Conservation (phyloP, 2,797 vertebrate species). For the Poecile montanus region DNA sequence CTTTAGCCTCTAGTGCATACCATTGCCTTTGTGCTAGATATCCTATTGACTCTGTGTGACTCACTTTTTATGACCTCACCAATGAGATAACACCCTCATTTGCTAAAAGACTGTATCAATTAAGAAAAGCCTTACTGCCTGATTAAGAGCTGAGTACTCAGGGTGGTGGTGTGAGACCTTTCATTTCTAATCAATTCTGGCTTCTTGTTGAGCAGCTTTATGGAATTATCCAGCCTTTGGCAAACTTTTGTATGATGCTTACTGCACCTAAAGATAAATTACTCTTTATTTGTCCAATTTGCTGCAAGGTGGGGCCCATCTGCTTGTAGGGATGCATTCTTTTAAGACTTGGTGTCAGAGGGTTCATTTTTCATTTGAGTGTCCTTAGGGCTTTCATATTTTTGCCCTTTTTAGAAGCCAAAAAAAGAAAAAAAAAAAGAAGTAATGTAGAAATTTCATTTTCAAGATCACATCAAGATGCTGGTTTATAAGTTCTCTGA, state of each 20-base stretch:
- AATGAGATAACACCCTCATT: constrained; percentile 47
- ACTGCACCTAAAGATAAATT: constrained; percentile 54
- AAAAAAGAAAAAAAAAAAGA: neutral
- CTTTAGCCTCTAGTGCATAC: neutral
- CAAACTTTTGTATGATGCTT: constrained; percentile 48
- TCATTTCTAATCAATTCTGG: constrained; percentile 55
- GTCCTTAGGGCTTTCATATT: neutral
- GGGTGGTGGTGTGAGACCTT: constrained; percentile 54
- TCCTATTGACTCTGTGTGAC: constrained; percentile 58
- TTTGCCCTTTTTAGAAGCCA: neutral
- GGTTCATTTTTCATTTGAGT: neutral
- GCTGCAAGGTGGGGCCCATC: constrained; percentile 27
- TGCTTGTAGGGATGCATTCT: neutral
- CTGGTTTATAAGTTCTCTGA: neutral
- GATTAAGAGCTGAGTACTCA: constrained; percentile 62
- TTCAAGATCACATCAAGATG: neutral
- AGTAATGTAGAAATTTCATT: neutral
- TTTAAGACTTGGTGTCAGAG: neutral
- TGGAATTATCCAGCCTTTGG: constrained; percentile 59
- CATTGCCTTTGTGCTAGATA: neutral
- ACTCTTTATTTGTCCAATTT: constrained; percentile 40
- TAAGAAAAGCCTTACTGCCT: constrained; percentile 47
- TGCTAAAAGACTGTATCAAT: neutral
- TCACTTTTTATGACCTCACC: constrained; percentile 57
- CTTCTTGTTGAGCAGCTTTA: constrained; percentile 33